A percentile compares a stretch with the other conserved stretches of the same genome.
phyloP scores from a whole-genome alignment of 2,113 vertebrate genomes.

The Gasterosteus nipponicus region DNA sequence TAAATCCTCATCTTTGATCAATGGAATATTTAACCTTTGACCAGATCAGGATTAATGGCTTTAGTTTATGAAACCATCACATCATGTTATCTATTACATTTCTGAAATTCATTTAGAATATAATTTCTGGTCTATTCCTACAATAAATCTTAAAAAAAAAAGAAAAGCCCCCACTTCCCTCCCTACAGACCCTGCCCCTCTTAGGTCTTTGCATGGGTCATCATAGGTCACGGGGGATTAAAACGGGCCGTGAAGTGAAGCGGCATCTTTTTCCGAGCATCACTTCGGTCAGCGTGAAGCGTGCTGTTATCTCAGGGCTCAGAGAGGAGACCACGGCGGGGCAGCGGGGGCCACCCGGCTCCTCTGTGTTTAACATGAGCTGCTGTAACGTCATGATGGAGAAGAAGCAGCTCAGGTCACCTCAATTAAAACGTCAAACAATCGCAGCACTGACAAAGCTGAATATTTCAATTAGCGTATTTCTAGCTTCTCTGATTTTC shows the following conservation, averaged over 20 bases:
- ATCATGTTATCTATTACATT: background rate
- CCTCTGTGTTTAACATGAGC: constrained; percentile 58
- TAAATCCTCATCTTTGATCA: constrained; percentile 19
- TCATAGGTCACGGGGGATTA: constrained; percentile 27
- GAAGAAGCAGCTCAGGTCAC: constrained; percentile 46
- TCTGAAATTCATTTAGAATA: background rate
- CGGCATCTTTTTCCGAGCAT: constrained; percentile 12
- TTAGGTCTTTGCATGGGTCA: constrained; percentile 29
- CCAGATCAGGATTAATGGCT: constrained; percentile 12
- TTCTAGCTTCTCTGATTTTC: constrained; percentile 12
- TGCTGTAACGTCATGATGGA: constrained; percentile 57
- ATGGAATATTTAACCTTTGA: constrained; percentile 3
- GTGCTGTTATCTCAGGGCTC: constrained; percentile 35
- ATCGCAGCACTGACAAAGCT: constrained; percentile 21
- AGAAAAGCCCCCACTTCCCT: no score
- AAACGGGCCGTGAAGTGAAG: constrained; percentile 19
- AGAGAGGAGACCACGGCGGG: constrained; percentile 35
- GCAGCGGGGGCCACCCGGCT: constrained; percentile 20
- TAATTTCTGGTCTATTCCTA: background rate
- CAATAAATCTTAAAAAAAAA: background rate
- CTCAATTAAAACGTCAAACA: constrained; percentile 80
- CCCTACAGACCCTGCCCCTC: constrained; percentile 7
- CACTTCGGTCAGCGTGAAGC: constrained; percentile 19
- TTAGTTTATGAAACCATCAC: background rate
- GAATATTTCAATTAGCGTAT: constrained; percentile 61